Conservation (phyloP, 2,113 vertebrate genomes). For the Vulpes ferrilata region DNA sequence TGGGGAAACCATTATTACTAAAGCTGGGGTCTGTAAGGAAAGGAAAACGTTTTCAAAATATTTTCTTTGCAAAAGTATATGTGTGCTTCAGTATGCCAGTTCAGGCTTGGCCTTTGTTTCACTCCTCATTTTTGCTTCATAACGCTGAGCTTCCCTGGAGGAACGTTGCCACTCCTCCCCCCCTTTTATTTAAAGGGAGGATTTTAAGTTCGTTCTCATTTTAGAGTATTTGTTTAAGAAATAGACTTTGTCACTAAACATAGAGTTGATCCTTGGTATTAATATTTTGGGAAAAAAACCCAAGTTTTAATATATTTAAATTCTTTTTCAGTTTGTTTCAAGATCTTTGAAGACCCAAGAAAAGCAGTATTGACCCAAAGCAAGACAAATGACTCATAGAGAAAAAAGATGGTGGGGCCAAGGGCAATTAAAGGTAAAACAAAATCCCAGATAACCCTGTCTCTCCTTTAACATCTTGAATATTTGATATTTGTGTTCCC, state of each 20-base stretch:
- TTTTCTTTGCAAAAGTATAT: not conserved
- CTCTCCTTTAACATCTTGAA: too few species aligned
- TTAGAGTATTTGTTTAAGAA: slow-evolving; percentile 9
- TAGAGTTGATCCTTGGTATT: not conserved
- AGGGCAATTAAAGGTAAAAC: slow-evolving; percentile 55
- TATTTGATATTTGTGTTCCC: not conserved
- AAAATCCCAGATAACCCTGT: fast-evolving
- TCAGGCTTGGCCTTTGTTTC: not conserved
- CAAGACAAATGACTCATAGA: slow-evolving; percentile 60
- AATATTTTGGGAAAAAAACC: not conserved
- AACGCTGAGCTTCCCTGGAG: not conserved
- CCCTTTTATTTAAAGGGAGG: not conserved
- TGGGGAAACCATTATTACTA: slow-evolving; percentile 25
- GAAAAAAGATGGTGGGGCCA: slow-evolving; percentile 22
- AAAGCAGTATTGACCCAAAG: not conserved
- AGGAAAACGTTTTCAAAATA: not conserved
- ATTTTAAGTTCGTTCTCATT: slow-evolving; percentile 8
- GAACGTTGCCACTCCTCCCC: fast-evolving
- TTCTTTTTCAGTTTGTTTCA: slow-evolving; percentile 60
- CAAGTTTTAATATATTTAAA: not conserved
- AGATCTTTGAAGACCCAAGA: slow-evolving; percentile 22
- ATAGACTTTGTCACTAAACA: not conserved
- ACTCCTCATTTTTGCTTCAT: not conserved
- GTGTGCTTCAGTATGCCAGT: not conserved
- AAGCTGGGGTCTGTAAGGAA: not conserved